Evolutionary conservation across 1,140 invertebrate species (phyloP).

Genomic region (Orussus abietinus): DNA sequence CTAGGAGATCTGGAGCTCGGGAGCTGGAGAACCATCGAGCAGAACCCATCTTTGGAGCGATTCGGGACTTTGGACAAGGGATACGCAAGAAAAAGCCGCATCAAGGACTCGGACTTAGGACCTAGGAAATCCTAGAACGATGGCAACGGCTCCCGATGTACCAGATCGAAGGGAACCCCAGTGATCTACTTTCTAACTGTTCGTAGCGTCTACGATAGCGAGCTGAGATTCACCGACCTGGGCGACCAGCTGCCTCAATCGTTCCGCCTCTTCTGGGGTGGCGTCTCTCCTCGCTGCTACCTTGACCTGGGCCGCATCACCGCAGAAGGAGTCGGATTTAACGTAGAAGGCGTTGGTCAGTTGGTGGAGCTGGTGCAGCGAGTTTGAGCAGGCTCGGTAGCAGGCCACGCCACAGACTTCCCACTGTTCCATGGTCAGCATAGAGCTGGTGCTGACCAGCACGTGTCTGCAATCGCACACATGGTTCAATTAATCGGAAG

Average conservation of each 20-base stretch:
- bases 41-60: too few relatives aligned
- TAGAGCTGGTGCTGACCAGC: slow-evolving; percentile 75
- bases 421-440: slow-evolving; percentile 80
- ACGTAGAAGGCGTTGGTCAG: slow-evolving; percentile 82
- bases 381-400: slow-evolving; percentile 76
- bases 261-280: slow-evolving; percentile 72
- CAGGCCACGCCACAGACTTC: slow-evolving; percentile 75
- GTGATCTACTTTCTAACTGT: too few relatives aligned
- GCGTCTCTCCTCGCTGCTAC: slow-evolving; percentile 85
- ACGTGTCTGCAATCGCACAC: slow-evolving; percentile 67
- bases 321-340: slow-evolving; percentile 89
- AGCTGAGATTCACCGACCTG: slow-evolving; percentile 58
- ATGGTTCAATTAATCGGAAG: too few relatives aligned
- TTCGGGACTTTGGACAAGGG: too few relatives aligned
- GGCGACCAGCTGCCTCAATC: slow-evolving; percentile 79
- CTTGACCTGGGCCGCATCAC: slow-evolving; percentile 87
- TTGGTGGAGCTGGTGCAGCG: slow-evolving; percentile 78
- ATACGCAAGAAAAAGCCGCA: too few relatives aligned
- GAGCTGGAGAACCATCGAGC: too few relatives aligned
- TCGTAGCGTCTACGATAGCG: background rate
- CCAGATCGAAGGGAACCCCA: too few relatives aligned
- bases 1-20: too few relatives aligned
- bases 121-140: too few relatives aligned
- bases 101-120: too few relatives aligned
- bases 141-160: too few relatives aligned